Evolutionary conservation across 1,140 invertebrate species (phyloP).

Genomic region (Drosophila teissieri): DNA sequence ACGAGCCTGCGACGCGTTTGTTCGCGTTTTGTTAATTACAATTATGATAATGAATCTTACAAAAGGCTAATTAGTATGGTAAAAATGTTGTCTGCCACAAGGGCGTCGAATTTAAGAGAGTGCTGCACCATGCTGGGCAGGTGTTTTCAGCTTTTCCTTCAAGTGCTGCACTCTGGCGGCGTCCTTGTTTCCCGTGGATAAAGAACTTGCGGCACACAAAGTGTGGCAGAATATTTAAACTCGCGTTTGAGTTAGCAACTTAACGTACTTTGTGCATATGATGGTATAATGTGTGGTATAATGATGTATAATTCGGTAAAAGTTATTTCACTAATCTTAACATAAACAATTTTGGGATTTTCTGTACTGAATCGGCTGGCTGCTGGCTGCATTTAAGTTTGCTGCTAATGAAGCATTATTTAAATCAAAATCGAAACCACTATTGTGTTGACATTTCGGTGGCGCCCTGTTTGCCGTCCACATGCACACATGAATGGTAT

Average conservation of each 20-base stretch:
- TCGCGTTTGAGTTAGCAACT: background rate
- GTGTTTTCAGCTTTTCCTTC: constrained; percentile 25
- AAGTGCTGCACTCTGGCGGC: constrained; percentile 23
- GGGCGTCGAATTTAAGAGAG: constrained; percentile 59
- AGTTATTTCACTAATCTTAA: background rate
- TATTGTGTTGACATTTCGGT: constrained; percentile 51
- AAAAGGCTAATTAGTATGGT: constrained; percentile 81
- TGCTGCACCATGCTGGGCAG: constrained; percentile 15
- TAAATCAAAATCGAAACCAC: constrained; percentile 38
- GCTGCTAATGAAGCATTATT: constrained; percentile 36
- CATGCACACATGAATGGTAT: constrained; percentile 33
- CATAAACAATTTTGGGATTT: background rate
- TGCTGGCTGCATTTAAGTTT: constrained; percentile 2
- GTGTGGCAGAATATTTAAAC: background rate
- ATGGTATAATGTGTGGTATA: too few species aligned
- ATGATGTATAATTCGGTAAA: background rate
- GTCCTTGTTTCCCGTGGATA: constrained; percentile 25
- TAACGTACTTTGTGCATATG: background rate
- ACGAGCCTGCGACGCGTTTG: constrained; percentile 44
- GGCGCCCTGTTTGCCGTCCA: background rate
- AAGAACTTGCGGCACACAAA: background rate
- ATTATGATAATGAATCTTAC: constrained; percentile 81
- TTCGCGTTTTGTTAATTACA: constrained; percentile 65
- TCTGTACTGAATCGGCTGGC: background rate
- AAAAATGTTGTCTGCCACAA: constrained; percentile 72